Conservation (phyloP, 2,797 vertebrate genomes). For the Artibeus lituratus region DNA sequence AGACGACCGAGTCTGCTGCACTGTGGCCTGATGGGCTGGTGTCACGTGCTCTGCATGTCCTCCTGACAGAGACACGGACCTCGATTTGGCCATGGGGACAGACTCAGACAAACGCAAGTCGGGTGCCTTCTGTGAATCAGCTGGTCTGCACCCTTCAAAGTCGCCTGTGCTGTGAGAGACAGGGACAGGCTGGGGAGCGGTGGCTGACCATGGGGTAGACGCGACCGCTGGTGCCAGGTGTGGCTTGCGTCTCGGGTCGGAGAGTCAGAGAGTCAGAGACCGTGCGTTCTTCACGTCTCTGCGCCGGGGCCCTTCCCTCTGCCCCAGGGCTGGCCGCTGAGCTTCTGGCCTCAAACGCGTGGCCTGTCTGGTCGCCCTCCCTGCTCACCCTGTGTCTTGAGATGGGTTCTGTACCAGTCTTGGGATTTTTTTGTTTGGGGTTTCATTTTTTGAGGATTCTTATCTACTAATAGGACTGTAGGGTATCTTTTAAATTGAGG, state of each 20-base stretch:
- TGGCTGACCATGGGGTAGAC: fast-evolving
- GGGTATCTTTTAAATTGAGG: background rate
- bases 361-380: background rate
- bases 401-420: background rate
- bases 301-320: no score
- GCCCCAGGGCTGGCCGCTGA: background rate
- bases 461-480: background rate
- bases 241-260: background rate
- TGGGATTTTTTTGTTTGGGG: background rate
- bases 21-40: background rate
- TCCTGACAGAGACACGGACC: background rate
- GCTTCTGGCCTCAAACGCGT: no score
- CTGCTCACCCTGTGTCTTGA: background rate
- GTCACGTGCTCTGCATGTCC: background rate
- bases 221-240: background rate
- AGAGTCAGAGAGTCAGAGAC: background rate
- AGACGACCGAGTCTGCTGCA: background rate
- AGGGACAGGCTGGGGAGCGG: no score
- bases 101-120: background rate
- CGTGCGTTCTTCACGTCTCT: background rate
- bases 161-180: no score
- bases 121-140: no score
- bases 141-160: no score
- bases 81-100: background rate
- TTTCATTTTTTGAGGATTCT: background rate